phyloP scores from a whole-genome alignment of 2,888 invertebrate genomes.

The Endomychus coccineus region DNA sequence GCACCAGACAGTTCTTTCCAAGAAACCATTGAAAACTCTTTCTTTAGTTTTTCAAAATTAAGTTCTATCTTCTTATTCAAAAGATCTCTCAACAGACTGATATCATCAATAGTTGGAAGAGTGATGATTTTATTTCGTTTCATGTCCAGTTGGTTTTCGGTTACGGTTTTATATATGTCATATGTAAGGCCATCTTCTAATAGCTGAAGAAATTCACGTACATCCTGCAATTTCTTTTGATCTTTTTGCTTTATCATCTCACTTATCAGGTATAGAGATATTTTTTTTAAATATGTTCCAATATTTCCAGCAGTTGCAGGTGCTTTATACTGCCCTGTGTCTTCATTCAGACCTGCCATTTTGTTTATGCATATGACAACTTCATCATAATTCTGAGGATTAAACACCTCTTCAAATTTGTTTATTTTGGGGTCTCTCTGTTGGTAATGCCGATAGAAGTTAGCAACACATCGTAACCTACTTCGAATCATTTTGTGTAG shows the following conservation, averaged over 20 bases:
- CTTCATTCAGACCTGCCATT: slow-evolving; percentile 14
- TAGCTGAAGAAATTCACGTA: slow-evolving; percentile 19
- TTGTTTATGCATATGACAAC: slow-evolving; percentile 14
- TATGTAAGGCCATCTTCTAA: no score
- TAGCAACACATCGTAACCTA: slow-evolving; percentile 17
- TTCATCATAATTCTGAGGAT: slow-evolving; percentile 17
- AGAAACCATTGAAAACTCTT: neutral
- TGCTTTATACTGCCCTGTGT: slow-evolving; percentile 3
- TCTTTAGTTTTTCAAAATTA: no score
- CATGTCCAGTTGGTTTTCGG: no score
- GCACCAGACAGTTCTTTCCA: slow-evolving; percentile 8
- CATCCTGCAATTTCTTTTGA: slow-evolving; percentile 9
- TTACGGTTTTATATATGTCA: no score
- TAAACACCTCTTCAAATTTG: slow-evolving; percentile 19
- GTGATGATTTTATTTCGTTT: no score
- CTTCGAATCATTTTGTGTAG: slow-evolving; percentile 20
- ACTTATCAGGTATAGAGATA: slow-evolving; percentile 4
- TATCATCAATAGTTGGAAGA: no score
- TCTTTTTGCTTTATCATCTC: slow-evolving; percentile 18
- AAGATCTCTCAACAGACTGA: no score
- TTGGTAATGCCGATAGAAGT: slow-evolving; percentile 10
- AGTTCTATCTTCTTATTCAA: no score
- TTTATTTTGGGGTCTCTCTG: slow-evolving; percentile 9
- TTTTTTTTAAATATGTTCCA: slow-evolving; percentile 18
- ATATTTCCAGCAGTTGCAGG: slow-evolving; percentile 18